These are phyloP conservation scores for Thomomys bottae DNA, from an alignment of 2,113 vertebrate species.

Conservation along the genomic window DNA sequence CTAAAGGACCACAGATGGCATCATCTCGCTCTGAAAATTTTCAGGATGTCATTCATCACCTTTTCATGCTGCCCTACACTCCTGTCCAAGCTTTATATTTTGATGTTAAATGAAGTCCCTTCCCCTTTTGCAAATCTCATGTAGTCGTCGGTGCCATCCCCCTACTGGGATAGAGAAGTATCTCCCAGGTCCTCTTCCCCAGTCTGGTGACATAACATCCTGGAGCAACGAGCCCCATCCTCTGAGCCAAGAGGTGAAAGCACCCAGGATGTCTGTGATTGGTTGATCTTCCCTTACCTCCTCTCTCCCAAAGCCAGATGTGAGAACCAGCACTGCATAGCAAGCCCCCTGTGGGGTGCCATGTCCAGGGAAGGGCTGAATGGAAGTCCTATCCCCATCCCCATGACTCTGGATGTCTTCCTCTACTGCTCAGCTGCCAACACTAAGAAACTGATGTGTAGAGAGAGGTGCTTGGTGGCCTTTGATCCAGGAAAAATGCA, in stretches of 20 bases:
- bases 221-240: neutral
- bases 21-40: slow-evolving; percentile 23
- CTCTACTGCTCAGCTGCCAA: slow-evolving; percentile 39
- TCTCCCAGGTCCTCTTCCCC: slow-evolving; percentile 39
- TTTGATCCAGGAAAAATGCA: slow-evolving; percentile 55
- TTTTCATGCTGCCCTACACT: slow-evolving; percentile 55
- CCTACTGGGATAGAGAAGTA: slow-evolving; percentile 48
- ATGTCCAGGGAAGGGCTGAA: neutral
- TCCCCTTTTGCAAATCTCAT: slow-evolving; percentile 46
- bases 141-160: slow-evolving; percentile 54
- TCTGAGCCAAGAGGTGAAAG: neutral
- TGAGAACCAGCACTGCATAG: slow-evolving; percentile 62
- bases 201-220: slow-evolving; percentile 47
- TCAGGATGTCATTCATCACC: slow-evolving; percentile 32
- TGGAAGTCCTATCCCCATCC: slow-evolving; percentile 19
- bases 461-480: slow-evolving; percentile 41
- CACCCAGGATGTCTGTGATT: slow-evolving; percentile 55
- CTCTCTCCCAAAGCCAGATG: slow-evolving; percentile 59
- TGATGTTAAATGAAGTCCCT: slow-evolving; percentile 54
- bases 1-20: slow-evolving; percentile 22
- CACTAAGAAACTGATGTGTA: slow-evolving; percentile 28
- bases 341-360: neutral
- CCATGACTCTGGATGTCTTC: neutral
- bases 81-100: slow-evolving; percentile 67
- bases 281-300: slow-evolving; percentile 23